Base-by-base conservation (phyloP, 2,797 vertebrate species). In the Spea hammondii region DNA sequence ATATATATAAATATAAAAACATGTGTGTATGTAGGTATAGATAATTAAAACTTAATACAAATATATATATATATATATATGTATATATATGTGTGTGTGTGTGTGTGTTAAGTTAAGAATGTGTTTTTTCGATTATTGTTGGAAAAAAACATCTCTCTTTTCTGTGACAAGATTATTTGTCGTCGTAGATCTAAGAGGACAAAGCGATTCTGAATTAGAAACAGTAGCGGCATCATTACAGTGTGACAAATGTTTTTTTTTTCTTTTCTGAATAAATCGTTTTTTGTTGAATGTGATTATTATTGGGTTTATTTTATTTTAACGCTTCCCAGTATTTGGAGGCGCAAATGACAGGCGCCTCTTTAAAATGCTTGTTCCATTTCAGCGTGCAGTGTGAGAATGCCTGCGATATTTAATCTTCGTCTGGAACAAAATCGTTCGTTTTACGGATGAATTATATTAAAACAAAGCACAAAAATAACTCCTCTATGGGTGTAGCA, bases 381-480 rank as follows among this genome's bases (percentile, higher is more conserved):
- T 47, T 10, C 8, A 65, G n/a, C 44, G 66, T 64, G 5, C 67
- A 10, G 60, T 53, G 49, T 70, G 79, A 51, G 57, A 51, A 72
- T 46, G n/a, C 17, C 51, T 76, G 79, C 68, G n/a, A 57, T 76
- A 32, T 76, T 80, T 72, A 59, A 80, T 80, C 79, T 76, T 76
- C 78, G 9, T 2, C 8, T 44, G 12, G 45, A 57, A 75, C 72
- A 48, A 59, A 71, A 75, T 70, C 47, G 55, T 66, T 80, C 44
- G 59, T 70, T 80, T 79, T 70, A 62, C 72, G 55, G 71, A 57
- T 67, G 60, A 71, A 57, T 80, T 71, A 66, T 71, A 60, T 51
- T 66, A 60, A 71, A 72, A 60, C 62, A 69, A 47, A 47, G 4
- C 73, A 57, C 49, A 45, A 80, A 45, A 48, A 76, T 76, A 70